Evolutionary conservation across 2,888 invertebrate genomes (phyloP), one percentile per base, ranked within the genome.

Genomic region (Diadegma fenestrale): DNA sequence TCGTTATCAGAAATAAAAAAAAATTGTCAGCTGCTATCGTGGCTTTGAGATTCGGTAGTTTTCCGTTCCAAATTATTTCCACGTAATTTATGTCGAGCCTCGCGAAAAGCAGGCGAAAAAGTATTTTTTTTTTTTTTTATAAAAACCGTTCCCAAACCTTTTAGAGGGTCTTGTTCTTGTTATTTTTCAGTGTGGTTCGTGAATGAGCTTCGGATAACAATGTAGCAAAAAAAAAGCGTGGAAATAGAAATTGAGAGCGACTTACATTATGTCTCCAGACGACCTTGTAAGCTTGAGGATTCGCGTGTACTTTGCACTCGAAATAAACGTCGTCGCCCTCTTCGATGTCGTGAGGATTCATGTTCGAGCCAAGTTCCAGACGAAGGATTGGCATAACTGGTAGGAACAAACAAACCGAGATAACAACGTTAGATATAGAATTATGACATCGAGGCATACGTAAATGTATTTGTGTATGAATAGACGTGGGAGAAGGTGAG

Each of bases 301-400:
- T 97, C 88, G 97, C 96, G 92, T 96, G 95, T 90, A 97, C 96
- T 94, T 96, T 96, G 94, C 97, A 97, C 94, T 97, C 97, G 92
- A 97, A 97, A 93, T 97, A 97, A 88, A 97, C 97, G 94, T 97
- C 97, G 92, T 96, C 97, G 85, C 97, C 97, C 94, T 97, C 97
- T 91, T 97, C 96, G 90, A 97, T 97, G 94, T 97, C 97, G 89
- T 96, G 96, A 0, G 97, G 96, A 94, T 97, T 97, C 92, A 97
- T 95, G 94, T 96, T 97, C 84, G 96, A 96, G 86, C 97, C 97
- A 88, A 97, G 94, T 88, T 96, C 95, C 90, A 97, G 95, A 88
- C 95, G 95, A 87, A 97, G 94, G 89, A 96, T 96, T 87, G 97
- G 97, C 86, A 96, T 95, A 95, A 96, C 97, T 97, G 94, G 86